Evolutionary conservation across 1,140 invertebrate genomes (phyloP).

Genomic region (Eriocheir sinensis): DNA sequence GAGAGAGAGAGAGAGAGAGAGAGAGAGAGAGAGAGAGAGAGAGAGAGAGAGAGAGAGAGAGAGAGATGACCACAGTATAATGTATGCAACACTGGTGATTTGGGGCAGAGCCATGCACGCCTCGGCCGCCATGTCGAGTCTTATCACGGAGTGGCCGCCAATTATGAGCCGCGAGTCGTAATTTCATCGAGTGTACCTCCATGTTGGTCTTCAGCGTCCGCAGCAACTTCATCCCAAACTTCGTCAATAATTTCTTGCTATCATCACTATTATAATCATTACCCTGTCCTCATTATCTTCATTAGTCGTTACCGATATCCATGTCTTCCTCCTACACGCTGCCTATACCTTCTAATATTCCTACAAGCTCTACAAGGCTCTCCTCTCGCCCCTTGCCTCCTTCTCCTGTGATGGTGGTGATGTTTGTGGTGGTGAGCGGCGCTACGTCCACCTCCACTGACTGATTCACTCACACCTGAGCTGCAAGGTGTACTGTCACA

Average conservation of each 20-base stretch:
- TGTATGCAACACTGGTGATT: not conserved
- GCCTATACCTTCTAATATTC: too few species aligned
- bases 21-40: too few species aligned
- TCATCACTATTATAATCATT: not conserved
- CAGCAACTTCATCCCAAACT: not conserved
- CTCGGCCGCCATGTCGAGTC: not conserved
- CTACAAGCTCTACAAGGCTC: too few species aligned
- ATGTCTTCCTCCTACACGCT: too few species aligned
- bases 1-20: too few species aligned
- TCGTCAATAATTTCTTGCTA: not conserved
- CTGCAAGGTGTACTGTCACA: too few species aligned
- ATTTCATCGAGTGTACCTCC: conserved; percentile 10
- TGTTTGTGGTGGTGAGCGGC: too few species aligned
- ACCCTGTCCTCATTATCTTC: not conserved
- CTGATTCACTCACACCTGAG: too few species aligned
- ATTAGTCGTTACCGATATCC: not conserved
- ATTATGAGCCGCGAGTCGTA: conserved; percentile 4
- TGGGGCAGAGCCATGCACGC: conserved; percentile 19
- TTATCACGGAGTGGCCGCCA: not conserved
- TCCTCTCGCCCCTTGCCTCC: too few species aligned
- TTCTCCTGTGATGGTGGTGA: too few species aligned
- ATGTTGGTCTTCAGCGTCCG: not conserved
- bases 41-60: too few species aligned
- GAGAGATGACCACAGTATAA: not conserved
- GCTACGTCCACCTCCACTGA: too few species aligned